Conservation (phyloP, 2,113 vertebrate genomes). For the Bufo gargarizans region DNA sequence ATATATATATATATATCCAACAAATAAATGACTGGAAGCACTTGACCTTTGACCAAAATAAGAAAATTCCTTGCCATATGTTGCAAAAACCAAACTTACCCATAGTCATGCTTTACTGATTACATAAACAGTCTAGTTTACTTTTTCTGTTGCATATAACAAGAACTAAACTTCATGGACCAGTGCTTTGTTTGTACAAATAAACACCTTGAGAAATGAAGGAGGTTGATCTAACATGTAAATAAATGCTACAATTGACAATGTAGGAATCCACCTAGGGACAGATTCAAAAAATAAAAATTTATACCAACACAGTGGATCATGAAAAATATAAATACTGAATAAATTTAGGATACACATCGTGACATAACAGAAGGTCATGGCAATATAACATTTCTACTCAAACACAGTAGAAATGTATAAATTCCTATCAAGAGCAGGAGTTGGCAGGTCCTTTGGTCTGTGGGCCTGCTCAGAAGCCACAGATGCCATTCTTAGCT, state of each 20-base stretch:
- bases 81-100: conserved; percentile 24
- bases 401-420: too few species aligned
- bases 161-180: conserved; percentile 27
- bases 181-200: conserved; percentile 35
- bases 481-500: too few species aligned
- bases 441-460: too few species aligned
- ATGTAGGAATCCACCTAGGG: background rate
- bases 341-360: background rate
- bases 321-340: background rate
- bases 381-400: background rate
- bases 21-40: conserved; percentile 46
- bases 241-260: background rate
- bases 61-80: conserved; percentile 31
- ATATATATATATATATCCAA: background rate
- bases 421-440: too few species aligned
- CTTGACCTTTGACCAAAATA: conserved; percentile 50
- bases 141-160: conserved; percentile 16
- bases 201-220: conserved; percentile 27
- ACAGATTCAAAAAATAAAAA: background rate
- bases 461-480: too few species aligned
- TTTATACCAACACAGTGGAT: background rate
- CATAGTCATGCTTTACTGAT: conserved; percentile 49
- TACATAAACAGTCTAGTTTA: conserved; percentile 44
- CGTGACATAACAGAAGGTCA: background rate
- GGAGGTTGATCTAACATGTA: background rate